Evolutionary conservation across 35 echinoderm and acorn worm genomes (phyloP), one percentile per base, ranked within the genome.

Genomic region (Heliocidaris erythrogramma): DNA sequence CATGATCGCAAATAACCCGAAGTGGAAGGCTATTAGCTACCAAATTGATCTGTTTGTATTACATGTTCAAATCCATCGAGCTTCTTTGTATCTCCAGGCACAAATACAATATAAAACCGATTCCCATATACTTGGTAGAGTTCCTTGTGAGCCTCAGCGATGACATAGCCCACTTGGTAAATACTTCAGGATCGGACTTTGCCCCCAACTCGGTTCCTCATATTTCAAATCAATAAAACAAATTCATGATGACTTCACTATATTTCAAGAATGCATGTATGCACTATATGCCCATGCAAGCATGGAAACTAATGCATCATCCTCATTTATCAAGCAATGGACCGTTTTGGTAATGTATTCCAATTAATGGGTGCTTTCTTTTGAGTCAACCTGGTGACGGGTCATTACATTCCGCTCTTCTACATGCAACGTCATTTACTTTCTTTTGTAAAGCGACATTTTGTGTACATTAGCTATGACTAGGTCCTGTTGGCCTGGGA

Each of bases 171-270:
- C 52, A 56, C 52, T 56, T 11, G 52, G 52, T 78, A 78, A n/a
- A 78, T 78, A 78, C 65, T 78, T 78, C 21, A 78, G 21, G 3
- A 27, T 78, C 27, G 17, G 21, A 78, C 65, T 78, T 78, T 78
- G 65, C 2, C n/a, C 65, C 0, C 7, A n/a, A 18, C 65, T 42
- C 2, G 21, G 65, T n/a, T 78, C 17, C 27, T 78, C 65, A 78
- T 78, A 78, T 78, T 78, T n/a, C 27, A 78, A 78, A n/a, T 78
- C 65, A 78, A 78, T 78, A 78, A 78, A 17, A n/a, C 21, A 78
- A 78, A 78, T 78, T 21, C 65, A 78, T 78, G 65, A 78, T 78
- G 65, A 78, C 65, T 78, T 78, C 65, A 78, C 65, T 78, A n/a
- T 27, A 78, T 78, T 78, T 2, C 65, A 78, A 78, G 18, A 78